Percentiles rank a stretch among this genome's conserved stretches.
Evolutionary conservation across 2,113 vertebrate genomes (phyloP).

Genomic region (Sphaerodactylus townsendi): DNA sequence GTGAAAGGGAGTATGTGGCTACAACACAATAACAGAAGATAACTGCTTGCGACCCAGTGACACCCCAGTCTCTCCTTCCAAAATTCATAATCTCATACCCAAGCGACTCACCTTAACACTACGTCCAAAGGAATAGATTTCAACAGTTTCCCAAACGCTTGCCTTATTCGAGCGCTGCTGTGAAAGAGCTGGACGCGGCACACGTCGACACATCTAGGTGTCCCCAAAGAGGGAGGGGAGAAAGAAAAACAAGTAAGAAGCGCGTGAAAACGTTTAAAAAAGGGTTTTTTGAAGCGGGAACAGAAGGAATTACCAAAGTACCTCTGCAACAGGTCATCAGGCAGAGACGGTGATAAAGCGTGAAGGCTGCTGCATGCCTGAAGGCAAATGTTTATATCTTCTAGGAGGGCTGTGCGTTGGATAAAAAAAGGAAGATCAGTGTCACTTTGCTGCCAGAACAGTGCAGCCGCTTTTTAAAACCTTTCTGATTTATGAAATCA

Average conservation of each 20-base stretch:
- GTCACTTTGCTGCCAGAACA: slow-evolving; percentile 2
- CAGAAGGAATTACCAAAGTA: slow-evolving; percentile 50
- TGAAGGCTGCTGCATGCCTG: slow-evolving; percentile 93
- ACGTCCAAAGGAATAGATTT: slow-evolving; percentile 91
- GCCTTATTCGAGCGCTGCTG: slow-evolving; percentile 87
- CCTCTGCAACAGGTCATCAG: slow-evolving; percentile 92
- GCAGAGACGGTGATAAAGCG: slow-evolving; percentile 87
- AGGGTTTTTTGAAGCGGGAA: not conserved
- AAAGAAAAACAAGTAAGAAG: not conserved
- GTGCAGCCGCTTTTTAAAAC: too few relatives aligned
- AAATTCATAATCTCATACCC: not conserved
- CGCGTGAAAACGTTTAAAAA: rapidly evolving
- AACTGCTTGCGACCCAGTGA: too few relatives aligned
- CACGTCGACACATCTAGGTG: slow-evolving; percentile 90
- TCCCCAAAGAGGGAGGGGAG: not conserved
- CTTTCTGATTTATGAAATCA: not conserved
- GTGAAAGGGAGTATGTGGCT: not conserved
- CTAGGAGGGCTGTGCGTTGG: slow-evolving; percentile 82
- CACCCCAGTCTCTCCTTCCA: not conserved
- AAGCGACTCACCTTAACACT: slow-evolving; percentile 83
- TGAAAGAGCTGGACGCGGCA: slow-evolving; percentile 94
- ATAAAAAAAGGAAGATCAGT: not conserved
- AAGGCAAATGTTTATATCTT: slow-evolving; percentile 88
- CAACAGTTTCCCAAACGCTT: slow-evolving; percentile 92
- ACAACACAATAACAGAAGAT: not conserved